Percentiles rank a stretch among this genome's conserved stretches.
phyloP scores from a whole-genome alignment of 2,888 invertebrate species.

The Dasysyrphus albostriatus region DNA sequence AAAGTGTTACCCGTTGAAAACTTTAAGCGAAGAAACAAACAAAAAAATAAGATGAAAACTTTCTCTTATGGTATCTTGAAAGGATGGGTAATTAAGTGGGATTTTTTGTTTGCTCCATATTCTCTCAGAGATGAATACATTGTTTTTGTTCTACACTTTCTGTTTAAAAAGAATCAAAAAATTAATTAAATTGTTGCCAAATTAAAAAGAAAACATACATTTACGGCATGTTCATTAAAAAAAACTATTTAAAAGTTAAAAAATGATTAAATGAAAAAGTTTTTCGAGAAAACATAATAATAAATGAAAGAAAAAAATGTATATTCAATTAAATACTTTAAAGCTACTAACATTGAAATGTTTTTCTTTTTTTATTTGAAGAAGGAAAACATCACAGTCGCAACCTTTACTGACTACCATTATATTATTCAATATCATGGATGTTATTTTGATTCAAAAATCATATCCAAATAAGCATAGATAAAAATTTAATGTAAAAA shows the following conservation, averaged over 20 bases:
- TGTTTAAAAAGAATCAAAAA: neutral
- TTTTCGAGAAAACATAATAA: neutral
- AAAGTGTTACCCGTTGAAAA: neutral
- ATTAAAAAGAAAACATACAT: neutral
- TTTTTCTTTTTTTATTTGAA: too few relatives aligned
- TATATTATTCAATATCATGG: too few relatives aligned
- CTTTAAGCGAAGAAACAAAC: neutral
- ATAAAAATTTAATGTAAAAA: too few relatives aligned
- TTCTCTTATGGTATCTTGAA: neutral
- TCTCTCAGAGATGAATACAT: neutral
- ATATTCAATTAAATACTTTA: neutral
- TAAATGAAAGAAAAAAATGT: neutral
- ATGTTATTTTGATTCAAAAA: too few relatives aligned
- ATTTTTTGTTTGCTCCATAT: neutral
- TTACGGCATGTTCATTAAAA: neutral
- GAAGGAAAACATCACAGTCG: too few relatives aligned
- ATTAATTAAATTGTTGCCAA: neutral
- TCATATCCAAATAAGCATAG: too few relatives aligned
- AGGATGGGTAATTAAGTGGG: conserved; percentile 23
- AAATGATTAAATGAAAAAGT: neutral
- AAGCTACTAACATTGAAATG: too few relatives aligned
- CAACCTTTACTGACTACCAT: too few relatives aligned
- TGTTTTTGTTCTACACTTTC: neutral
- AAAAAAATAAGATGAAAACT: conserved; percentile 1
- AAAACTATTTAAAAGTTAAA: neutral